These are phyloP conservation scores for Myotis pilosus DNA, from an alignment of 2,797 vertebrate species.

Conservation along the genomic window DNA sequence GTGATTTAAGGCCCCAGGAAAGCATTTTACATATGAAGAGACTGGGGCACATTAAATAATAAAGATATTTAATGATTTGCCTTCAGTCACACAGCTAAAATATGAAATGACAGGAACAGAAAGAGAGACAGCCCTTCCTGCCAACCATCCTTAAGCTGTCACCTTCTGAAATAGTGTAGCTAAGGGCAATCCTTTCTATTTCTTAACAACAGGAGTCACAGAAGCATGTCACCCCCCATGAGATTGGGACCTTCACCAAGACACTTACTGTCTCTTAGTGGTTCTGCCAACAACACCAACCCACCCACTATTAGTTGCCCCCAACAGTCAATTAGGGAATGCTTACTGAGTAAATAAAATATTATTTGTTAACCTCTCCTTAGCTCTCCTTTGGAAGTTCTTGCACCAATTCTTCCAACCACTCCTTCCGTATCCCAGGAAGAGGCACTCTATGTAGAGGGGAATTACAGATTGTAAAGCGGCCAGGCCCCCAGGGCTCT, in stretches of 20 bases:
- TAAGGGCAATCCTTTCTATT: neutral
- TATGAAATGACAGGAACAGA: neutral
- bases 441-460: neutral
- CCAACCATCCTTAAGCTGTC: neutral
- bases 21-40: slow-evolving; percentile 56
- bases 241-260: neutral
- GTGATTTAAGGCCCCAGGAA: neutral
- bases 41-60: neutral
- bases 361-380: neutral
- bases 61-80: neutral
- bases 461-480: neutral
- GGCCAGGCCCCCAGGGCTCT: neutral
- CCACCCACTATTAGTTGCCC: neutral
- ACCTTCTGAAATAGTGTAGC: neutral
- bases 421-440: neutral
- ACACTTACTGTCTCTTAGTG: neutral
- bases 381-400: neutral
- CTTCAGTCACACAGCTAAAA: neutral
- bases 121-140: neutral
- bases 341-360: neutral
- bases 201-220: neutral
- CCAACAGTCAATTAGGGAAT: neutral
- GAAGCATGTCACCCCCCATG: neutral
- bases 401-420: neutral
- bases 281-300: neutral